Evolutionary conservation across 2,888 invertebrate species (phyloP).

Genomic region (Yponomeuta cagnagella): DNA sequence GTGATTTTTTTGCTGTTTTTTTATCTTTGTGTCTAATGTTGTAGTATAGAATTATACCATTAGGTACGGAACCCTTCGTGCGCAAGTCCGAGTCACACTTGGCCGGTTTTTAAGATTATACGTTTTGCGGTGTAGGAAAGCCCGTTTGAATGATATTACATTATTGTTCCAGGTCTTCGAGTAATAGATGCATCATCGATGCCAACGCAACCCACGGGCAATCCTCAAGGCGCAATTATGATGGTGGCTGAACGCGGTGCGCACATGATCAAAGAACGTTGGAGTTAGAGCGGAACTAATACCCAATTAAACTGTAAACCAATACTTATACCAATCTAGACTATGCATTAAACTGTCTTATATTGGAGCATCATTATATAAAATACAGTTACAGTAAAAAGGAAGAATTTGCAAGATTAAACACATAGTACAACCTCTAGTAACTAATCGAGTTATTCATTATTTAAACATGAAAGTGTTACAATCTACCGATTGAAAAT

Average conservation of each 20-base stretch:
- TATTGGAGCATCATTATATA: too few relatives aligned
- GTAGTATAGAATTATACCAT: too few relatives aligned
- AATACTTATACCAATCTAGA: too few relatives aligned
- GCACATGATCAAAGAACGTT: conserved; percentile 51
- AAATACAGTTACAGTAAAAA: too few relatives aligned
- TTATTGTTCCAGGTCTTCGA: conserved; percentile 40
- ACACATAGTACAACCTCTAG: too few relatives aligned
- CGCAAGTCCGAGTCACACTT: too few relatives aligned
- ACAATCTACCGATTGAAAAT: not conserved
- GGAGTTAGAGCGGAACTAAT: conserved; percentile 25
- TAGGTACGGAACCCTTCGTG: too few relatives aligned
- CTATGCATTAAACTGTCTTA: too few relatives aligned
- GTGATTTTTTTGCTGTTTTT: too few relatives aligned
- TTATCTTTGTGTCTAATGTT: too few relatives aligned
- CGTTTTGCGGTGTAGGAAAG: not conserved
- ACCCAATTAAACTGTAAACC: not conserved
- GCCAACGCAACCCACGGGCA: conserved; percentile 62
- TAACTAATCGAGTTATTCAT: not conserved
- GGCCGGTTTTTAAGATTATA: not conserved
- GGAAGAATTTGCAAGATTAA: too few relatives aligned
- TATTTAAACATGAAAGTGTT: not conserved
- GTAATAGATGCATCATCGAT: conserved; percentile 76
- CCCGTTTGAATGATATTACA: not conserved
- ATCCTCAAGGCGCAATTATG: conserved; percentile 74
- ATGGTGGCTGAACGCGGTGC: conserved; percentile 73